Evolutionary conservation across 2,113 vertebrate species (phyloP).

Genomic region (Spizaetus ornatus): DNA sequence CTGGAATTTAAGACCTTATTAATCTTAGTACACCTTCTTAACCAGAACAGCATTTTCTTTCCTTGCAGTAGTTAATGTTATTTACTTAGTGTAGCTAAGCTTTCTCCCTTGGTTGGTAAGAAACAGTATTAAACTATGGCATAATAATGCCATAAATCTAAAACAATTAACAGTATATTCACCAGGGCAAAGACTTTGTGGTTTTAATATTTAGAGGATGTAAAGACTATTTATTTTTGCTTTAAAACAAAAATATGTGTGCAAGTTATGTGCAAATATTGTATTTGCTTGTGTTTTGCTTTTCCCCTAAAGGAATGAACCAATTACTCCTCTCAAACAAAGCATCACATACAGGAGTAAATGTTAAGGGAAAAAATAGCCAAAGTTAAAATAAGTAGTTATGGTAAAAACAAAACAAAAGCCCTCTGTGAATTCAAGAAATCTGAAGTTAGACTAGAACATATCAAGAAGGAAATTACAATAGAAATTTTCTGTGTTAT

Average conservation of each 20-base stretch:
- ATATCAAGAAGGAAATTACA: neutral
- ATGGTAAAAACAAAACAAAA: neutral
- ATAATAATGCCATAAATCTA: neutral
- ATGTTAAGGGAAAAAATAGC: neutral
- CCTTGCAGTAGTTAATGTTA: neutral
- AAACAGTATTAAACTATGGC: neutral
- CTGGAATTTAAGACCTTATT: constrained; percentile 17
- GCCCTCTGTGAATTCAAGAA: neutral
- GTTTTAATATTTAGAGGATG: neutral
- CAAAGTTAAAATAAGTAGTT: neutral
- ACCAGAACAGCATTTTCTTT: neutral
- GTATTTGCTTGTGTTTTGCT: neutral
- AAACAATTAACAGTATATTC: constrained; percentile 22
- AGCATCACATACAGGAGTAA: neutral
- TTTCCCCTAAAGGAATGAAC: constrained; percentile 3
- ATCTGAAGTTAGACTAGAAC: neutral
- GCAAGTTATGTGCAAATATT: neutral
- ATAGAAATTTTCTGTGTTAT: neutral
- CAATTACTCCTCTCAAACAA: constrained; percentile 23
- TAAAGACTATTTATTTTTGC: constrained; percentile 7
- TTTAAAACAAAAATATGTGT: neutral
- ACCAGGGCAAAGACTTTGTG: neutral
- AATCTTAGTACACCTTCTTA: neutral
- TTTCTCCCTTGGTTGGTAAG: neutral
- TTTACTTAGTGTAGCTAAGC: constrained; percentile 4